Conservation (phyloP, 2,888 invertebrate genomes). For the Uloborus plumipes region DNA sequence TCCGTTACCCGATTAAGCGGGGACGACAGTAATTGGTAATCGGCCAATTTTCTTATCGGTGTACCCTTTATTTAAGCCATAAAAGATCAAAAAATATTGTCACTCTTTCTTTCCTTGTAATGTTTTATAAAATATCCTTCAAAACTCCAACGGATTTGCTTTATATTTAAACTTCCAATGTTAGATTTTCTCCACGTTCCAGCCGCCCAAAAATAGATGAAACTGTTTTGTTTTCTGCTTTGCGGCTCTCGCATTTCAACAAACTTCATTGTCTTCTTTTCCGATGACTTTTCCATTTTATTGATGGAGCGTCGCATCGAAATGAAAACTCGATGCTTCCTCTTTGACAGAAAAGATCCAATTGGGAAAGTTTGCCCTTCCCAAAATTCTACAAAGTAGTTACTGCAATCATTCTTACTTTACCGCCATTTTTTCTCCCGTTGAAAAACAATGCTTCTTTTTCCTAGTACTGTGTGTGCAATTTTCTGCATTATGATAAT, state of each 20-base stretch:
- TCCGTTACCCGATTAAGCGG: too few species aligned
- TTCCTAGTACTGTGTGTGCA: too few species aligned
- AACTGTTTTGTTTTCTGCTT: slow-evolving; percentile 1
- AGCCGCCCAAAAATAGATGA: neutral
- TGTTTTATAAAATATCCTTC: too few species aligned
- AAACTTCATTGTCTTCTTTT: neutral
- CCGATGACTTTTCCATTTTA: neutral
- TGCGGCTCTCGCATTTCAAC: neutral
- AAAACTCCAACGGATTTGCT: too few species aligned
- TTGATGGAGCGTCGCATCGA: slow-evolving; percentile 1
- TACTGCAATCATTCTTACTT: neutral
- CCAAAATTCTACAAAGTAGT: slow-evolving; percentile 1
- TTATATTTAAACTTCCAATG: neutral
- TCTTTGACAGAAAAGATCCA: slow-evolving; percentile 1
- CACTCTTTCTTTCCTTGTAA: too few species aligned
- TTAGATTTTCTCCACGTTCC: neutral
- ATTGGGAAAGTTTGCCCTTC: slow-evolving; percentile 5
- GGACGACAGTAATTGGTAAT: too few species aligned
- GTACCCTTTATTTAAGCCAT: too few species aligned
- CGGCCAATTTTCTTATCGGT: too few species aligned
- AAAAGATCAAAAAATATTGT: too few species aligned
- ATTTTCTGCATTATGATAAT: too few species aligned
- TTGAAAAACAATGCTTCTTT: too few species aligned
- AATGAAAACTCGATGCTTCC: neutral
- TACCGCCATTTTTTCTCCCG: too few species aligned